Evolutionary conservation across 2,113 vertebrate species (phyloP).

Genomic region (Eolophus roseicapilla): DNA sequence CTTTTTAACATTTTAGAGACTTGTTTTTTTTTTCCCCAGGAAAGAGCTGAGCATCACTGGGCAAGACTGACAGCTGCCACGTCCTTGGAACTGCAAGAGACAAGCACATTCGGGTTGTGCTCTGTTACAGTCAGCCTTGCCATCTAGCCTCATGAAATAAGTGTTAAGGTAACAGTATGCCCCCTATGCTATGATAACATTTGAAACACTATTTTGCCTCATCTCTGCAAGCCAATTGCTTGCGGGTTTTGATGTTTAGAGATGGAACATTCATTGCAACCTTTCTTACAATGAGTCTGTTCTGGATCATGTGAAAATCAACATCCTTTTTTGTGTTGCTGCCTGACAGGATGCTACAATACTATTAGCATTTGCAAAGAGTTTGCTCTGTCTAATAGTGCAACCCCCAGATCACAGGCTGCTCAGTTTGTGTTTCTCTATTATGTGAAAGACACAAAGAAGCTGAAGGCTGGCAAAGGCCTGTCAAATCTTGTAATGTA

Average conservation of each 20-base stretch:
- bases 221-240: slow-evolving; percentile 50
- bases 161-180: background rate
- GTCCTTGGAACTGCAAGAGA: background rate
- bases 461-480: slow-evolving; percentile 86
- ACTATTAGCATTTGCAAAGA: slow-evolving; percentile 99
- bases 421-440: slow-evolving; percentile 92
- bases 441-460: slow-evolving; percentile 95
- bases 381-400: slow-evolving; percentile 82
- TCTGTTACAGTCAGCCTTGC: background rate
- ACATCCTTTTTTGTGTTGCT: slow-evolving; percentile 83
- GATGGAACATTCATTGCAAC: slow-evolving; percentile 69
- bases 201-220: background rate
- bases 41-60: background rate
- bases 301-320: slow-evolving; percentile 79
- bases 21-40: background rate
- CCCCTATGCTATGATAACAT: background rate
- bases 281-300: slow-evolving; percentile 78
- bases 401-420: slow-evolving; percentile 80
- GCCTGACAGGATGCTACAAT: slow-evolving; percentile 84
- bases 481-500: slow-evolving; percentile 91
- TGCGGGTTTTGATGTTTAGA: slow-evolving; percentile 69
- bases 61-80: background rate
- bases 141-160: background rate
- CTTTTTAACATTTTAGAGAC: background rate
- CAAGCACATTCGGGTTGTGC: background rate